Percentiles rank a stretch among this genome's conserved stretches.
Evolutionary conservation across 1,140 invertebrate genomes (phyloP).

Genomic region (Trichoplusia ni): DNA sequence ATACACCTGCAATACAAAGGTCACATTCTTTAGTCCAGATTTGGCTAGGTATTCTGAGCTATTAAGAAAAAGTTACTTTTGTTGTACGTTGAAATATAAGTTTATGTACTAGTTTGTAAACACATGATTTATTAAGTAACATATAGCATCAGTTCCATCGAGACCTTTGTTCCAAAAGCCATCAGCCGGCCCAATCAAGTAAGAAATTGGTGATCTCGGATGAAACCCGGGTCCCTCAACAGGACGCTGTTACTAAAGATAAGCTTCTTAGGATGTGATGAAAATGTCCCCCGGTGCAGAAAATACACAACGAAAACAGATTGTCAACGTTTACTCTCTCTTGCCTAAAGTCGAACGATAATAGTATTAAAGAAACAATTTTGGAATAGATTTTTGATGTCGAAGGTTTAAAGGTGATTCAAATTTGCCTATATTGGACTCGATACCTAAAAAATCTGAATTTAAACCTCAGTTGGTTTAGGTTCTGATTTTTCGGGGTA

Average conservation of each 20-base stretch:
- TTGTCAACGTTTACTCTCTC: slow-evolving; percentile 38
- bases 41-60: no score
- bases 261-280: slow-evolving; percentile 58
- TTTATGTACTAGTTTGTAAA: background rate
- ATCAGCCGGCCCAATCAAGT: slow-evolving; percentile 72
- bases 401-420: no score
- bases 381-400: background rate
- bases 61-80: no score
- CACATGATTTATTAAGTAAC: slow-evolving; percentile 7
- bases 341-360: background rate
- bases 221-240: slow-evolving; percentile 38
- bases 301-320: slow-evolving; percentile 43
- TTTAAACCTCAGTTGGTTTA: no score
- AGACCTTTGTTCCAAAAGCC: slow-evolving; percentile 65
- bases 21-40: no score
- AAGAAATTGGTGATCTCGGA: slow-evolving; percentile 72
- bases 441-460: no score
- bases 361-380: background rate
- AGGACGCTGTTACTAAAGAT: slow-evolving; percentile 55
- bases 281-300: slow-evolving; percentile 50
- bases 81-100: no score
- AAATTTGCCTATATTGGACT: no score
- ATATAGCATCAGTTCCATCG: slow-evolving; percentile 55
- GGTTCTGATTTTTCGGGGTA: no score
- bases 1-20: no score